Evolutionary conservation across 2,113 vertebrate genomes (phyloP), one percentile per base, ranked within the genome.

Genomic region (Lutjanus erythropterus): DNA sequence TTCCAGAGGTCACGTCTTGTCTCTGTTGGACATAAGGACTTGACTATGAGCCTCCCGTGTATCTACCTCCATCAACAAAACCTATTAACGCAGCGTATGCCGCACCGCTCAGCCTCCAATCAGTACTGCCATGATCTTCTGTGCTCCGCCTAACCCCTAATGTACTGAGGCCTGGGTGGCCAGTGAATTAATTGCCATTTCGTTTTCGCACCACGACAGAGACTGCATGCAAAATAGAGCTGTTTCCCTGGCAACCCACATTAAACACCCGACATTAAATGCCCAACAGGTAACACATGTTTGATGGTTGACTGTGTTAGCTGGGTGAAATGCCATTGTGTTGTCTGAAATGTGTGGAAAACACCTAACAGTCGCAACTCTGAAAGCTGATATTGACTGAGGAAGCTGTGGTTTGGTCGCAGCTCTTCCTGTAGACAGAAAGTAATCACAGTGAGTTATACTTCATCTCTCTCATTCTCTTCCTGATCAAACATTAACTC

Each of bases 401-500:
- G 72, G 80, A 85, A 70, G 75, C 46, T 37, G 77, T 21, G 84
- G 81, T 78, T 86, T 55, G 75, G 68, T 68, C 12, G 23, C 70
- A 74, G 23, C 59, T 64, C 77, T 35, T 71, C 70, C 80, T 65
- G 50, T 5, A 84, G 64, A 88, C 71, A 74, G 75, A 83, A 83
- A 74, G 47, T 29, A 80, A 79, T 85, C 69, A 80, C 3, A 6
- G 19, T 35, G 81, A 87, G 80, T 66, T 73, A 46, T 15, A 41
- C 68, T 50, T 75, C 59, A 52, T 74, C 61, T 84, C 18, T 53
- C 46, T 85, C 41, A 19, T 37, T 60, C 58, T 64, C 60, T 78
- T 50, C 33, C 58, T 76, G 78, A 86, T 87, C 85, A 89, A 87
- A 89, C 74, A 80, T 71, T 27, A 64, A 67, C 81, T 88, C 85